Evolutionary conservation across 2,888 invertebrate genomes (phyloP).

Genomic region (Emmelina monodactyla): DNA sequence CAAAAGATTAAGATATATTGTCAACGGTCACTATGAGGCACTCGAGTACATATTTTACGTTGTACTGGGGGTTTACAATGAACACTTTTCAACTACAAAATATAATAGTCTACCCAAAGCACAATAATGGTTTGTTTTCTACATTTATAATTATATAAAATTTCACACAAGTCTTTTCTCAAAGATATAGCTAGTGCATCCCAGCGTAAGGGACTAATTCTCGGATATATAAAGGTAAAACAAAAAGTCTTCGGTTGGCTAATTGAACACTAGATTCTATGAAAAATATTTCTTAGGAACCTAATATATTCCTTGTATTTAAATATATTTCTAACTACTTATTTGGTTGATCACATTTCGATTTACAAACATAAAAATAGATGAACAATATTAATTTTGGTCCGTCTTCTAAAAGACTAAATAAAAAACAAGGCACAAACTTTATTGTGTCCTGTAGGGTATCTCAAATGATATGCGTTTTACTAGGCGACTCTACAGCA

Average conservation of each 20-base stretch:
- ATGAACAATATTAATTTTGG: slow-evolving; percentile 46
- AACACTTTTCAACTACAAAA: not conserved
- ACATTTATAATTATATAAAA: too few species aligned
- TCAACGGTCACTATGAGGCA: slow-evolving; percentile 45
- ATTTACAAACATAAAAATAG: slow-evolving; percentile 26
- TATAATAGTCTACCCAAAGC: too few species aligned
- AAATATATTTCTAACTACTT: not conserved
- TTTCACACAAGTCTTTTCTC: too few species aligned
- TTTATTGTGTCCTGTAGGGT: slow-evolving; percentile 43
- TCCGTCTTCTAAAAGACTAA: slow-evolving; percentile 36
- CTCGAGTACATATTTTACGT: slow-evolving; percentile 30
- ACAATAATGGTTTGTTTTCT: too few species aligned
- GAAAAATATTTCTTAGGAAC: too few species aligned
- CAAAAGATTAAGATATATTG: too few species aligned
- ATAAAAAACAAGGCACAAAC: slow-evolving; percentile 55
- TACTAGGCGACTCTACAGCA: slow-evolving; percentile 33
- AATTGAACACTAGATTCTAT: too few species aligned
- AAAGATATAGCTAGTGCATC: slow-evolving; percentile 53
- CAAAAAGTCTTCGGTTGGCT: too few species aligned
- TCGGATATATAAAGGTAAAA: too few species aligned
- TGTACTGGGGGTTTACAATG: not conserved
- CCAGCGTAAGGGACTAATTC: slow-evolving; percentile 46
- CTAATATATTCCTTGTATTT: too few species aligned
- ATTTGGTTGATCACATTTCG: slow-evolving; percentile 15
- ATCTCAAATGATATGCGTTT: slow-evolving; percentile 46